Percentiles rank a stretch among this genome's conserved stretches.
Conservation (phyloP, 1,140 invertebrate species). For the Cyclina sinensis region DNA sequence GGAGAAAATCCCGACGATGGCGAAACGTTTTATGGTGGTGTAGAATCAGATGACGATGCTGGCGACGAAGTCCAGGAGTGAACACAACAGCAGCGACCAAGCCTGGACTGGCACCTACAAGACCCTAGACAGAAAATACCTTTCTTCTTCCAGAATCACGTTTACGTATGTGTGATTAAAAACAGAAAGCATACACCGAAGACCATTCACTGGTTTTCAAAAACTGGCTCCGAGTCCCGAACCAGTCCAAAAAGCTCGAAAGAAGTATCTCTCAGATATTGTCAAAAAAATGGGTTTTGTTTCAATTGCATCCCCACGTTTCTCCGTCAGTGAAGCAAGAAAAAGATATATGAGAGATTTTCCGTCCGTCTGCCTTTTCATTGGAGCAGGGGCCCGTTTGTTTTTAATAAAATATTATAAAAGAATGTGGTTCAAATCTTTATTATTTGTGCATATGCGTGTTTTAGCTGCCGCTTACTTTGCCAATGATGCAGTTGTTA, state of each 20-base stretch:
- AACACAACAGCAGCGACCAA: neutral
- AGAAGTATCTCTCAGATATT: too few relatives aligned
- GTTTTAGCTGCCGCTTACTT: too few relatives aligned
- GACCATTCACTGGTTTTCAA: neutral
- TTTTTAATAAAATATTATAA: too few relatives aligned
- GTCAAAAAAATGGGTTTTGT: too few relatives aligned
- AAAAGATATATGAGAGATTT: too few relatives aligned
- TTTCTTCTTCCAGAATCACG: neutral
- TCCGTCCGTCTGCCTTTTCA: too few relatives aligned
- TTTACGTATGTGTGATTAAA: neutral
- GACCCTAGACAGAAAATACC: neutral
- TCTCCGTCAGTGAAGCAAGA: too few relatives aligned
- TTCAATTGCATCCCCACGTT: too few relatives aligned
- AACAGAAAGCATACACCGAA: neutral
- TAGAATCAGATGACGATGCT: neutral
- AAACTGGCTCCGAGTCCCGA: neutral
- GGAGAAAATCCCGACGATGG: slow-evolving; percentile 46
- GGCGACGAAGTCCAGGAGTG: neutral
- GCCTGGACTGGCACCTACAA: neutral
- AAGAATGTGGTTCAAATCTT: too few relatives aligned
- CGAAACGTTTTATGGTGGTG: slow-evolving; percentile 1
- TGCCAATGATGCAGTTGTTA: too few relatives aligned
- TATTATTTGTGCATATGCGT: too few relatives aligned
- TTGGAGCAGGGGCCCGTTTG: too few relatives aligned
- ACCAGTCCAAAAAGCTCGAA: neutral